Conservation (phyloP, 2,797 vertebrate species). For the Sciaenops ocellatus region DNA sequence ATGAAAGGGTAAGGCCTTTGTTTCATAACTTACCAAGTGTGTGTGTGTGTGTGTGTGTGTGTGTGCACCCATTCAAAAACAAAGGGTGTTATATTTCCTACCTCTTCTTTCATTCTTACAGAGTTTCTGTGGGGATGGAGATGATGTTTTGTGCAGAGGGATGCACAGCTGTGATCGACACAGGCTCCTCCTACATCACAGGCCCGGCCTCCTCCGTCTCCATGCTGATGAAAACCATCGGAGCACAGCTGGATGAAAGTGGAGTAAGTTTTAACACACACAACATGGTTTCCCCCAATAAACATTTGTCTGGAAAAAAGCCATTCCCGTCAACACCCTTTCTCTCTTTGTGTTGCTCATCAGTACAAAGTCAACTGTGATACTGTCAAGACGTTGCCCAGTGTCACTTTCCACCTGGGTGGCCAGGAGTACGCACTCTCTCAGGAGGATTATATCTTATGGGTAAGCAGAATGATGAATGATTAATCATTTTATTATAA, state of each 20-base stretch:
- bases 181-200: slow-evolving; percentile 94
- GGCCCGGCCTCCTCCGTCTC: slow-evolving; percentile 91
- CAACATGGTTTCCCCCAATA: slow-evolving; percentile 34
- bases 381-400: slow-evolving; percentile 88
- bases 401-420: slow-evolving; percentile 93
- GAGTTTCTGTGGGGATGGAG: slow-evolving; percentile 90
- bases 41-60: background rate
- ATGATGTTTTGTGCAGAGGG: slow-evolving; percentile 90
- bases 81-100: background rate
- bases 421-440: slow-evolving; percentile 88
- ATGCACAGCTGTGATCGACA: slow-evolving; percentile 92
- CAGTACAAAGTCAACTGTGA: slow-evolving; percentile 94
- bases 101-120: slow-evolving; percentile 60
- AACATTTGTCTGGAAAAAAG: slow-evolving; percentile 18
- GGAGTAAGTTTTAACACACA: slow-evolving; percentile 82
- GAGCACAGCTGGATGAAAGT: slow-evolving; percentile 88
- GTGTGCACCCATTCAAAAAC: slow-evolving; percentile 8
- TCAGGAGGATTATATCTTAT: slow-evolving; percentile 90
- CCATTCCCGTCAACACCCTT: background rate
- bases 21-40: background rate
- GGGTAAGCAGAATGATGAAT: slow-evolving; percentile 83
- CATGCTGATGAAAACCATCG: slow-evolving; percentile 90
- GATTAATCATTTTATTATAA: too few species aligned
- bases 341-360: slow-evolving; percentile 20
- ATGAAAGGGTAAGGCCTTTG: slow-evolving; percentile 90